phyloP scores from a whole-genome alignment of 2,797 vertebrate genomes.

The Mastacembelus armatus region DNA sequence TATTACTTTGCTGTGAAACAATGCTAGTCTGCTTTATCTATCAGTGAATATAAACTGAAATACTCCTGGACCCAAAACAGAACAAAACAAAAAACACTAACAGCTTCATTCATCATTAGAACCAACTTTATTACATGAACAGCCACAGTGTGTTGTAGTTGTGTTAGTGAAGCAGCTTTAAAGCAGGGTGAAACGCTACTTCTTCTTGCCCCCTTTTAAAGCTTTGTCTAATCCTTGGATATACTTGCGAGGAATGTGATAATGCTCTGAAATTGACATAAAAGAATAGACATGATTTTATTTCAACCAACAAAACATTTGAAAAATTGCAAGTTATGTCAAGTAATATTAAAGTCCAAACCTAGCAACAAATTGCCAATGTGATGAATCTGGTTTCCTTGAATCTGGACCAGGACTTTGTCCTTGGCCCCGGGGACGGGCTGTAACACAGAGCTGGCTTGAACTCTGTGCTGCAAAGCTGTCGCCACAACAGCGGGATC shows the following conservation, averaged over 20 bases:
- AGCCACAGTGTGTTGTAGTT: constrained; percentile 11
- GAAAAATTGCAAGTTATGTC: background rate
- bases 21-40: background rate
- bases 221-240: constrained; percentile 93
- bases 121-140: constrained; percentile 58
- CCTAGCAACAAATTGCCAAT: constrained; percentile 90
- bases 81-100: constrained; percentile 9
- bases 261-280: constrained; percentile 88
- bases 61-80: background rate
- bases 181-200: constrained; percentile 71
- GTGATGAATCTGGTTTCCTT: constrained; percentile 95
- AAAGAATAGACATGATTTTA: background rate
- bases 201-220: constrained; percentile 89
- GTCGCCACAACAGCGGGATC: constrained; percentile 88
- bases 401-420: constrained; percentile 92
- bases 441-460: constrained; percentile 91
- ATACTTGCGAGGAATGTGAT: constrained; percentile 91
- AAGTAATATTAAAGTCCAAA: constrained; percentile 53
- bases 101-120: background rate
- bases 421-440: constrained; percentile 89
- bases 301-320: background rate
- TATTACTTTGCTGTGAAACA: background rate
- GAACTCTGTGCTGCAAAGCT: constrained; percentile 89
- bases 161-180: constrained; percentile 32
- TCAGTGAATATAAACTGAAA: background rate